phyloP scores from a whole-genome alignment of 2,113 vertebrate species.

The Gnathonemus echidnorhynchus region DNA sequence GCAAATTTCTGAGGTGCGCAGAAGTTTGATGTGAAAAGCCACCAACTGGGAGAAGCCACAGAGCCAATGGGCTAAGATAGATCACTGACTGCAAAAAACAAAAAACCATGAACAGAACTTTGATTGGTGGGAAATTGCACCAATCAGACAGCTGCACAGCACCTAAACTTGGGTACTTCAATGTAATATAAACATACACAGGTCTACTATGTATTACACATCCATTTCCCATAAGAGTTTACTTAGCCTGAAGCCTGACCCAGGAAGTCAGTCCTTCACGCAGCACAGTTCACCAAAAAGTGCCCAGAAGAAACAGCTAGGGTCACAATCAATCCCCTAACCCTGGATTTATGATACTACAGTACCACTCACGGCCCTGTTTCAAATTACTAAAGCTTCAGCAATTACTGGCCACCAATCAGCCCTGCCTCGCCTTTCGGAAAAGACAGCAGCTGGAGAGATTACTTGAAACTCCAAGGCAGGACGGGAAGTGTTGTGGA shows the following conservation, averaged over 20 bases:
- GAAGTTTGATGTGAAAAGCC: background rate
- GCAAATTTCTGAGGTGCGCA: background rate
- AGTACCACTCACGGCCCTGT: background rate
- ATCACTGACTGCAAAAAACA: background rate
- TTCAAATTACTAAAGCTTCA: background rate
- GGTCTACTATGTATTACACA: background rate
- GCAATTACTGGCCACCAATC: background rate
- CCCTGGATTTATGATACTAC: background rate
- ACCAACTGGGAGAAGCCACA: background rate
- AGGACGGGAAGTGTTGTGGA: background rate
- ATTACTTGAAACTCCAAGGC: background rate
- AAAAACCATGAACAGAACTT: background rate
- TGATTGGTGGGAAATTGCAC: background rate
- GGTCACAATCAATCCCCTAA: background rate
- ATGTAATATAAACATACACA: background rate
- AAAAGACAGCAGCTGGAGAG: background rate
- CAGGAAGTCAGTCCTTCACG: background rate
- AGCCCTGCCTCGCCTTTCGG: background rate
- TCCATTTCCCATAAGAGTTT: background rate
- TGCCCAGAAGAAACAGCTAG: background rate
- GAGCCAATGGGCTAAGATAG: background rate
- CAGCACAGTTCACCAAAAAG: background rate
- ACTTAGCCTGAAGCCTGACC: background rate
- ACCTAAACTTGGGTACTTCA: background rate
- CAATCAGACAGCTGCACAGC: background rate